phyloP scores from a whole-genome alignment of 2,888 invertebrate species.

The Hermaeophaga mercurialis region DNA sequence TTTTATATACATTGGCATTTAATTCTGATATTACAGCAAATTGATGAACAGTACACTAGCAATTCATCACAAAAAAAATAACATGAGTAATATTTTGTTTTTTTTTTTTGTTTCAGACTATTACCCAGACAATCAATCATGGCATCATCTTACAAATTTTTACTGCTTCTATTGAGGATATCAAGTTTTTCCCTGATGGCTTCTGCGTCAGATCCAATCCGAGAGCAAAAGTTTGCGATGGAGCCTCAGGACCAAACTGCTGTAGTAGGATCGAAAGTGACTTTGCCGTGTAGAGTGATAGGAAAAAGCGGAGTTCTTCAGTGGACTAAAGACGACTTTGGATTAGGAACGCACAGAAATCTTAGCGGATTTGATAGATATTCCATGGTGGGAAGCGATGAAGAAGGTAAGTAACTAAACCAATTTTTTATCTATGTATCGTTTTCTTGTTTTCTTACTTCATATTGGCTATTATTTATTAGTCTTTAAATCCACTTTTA shows the following conservation, averaged over 20 bases:
- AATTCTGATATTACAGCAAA: too few relatives aligned
- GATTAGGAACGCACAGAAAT: constrained; percentile 88
- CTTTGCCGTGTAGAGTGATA: constrained; percentile 87
- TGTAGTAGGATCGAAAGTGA: constrained; percentile 84
- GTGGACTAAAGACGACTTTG: constrained; percentile 98
- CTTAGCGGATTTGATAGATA: constrained; percentile 92
- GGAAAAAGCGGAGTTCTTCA: constrained; percentile 88
- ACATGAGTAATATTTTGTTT: too few relatives aligned
- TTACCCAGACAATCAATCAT: constrained; percentile 45
- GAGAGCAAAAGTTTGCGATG: constrained; percentile 86
- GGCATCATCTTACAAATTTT: constrained; percentile 52
- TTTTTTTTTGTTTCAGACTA: neutral
- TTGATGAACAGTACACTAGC: too few relatives aligned
- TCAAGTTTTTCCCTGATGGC: constrained; percentile 32
- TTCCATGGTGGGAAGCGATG: constrained; percentile 94
- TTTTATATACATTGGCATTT: too few relatives aligned
- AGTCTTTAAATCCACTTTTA: too few relatives aligned
- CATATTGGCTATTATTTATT: too few relatives aligned
- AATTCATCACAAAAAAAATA: too few relatives aligned
- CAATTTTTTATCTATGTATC: too few relatives aligned
- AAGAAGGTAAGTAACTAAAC: constrained; percentile 76
- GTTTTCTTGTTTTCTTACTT: neutral
- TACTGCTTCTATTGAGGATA: constrained; percentile 53
- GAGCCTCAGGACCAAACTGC: constrained; percentile 92
- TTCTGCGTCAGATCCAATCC: constrained; percentile 52